Evolutionary conservation across 2,113 vertebrate genomes (phyloP), one percentile per base, ranked within the genome.

Genomic region (Ceuthmochares aereus): DNA sequence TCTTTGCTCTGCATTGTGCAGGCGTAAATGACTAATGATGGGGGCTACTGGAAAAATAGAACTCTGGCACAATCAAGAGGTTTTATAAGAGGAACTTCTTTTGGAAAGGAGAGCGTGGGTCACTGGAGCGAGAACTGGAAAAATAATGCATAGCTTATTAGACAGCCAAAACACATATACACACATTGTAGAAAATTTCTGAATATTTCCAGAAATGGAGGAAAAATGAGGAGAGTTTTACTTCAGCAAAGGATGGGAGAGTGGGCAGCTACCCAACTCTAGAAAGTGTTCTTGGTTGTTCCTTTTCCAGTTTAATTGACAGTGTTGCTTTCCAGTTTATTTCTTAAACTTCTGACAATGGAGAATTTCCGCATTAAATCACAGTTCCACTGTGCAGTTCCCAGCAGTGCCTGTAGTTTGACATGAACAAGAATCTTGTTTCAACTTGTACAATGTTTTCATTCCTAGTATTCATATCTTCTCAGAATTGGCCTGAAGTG

Each of bases 61-160:
- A 14, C 73, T 93, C 56, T 45, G 87, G 52, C 68, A 70, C 0
- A 3, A 88, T 49, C 72, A 77, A 62, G 49, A 73, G 92, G 84
- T 49, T 87, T 93, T 47, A 75, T 79, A 87, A 82, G 52, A 73
- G 93, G 84, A 88, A 67, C 66, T 56, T 82, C 62, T 75, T 67
- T 23, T 45, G 76, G 87, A 81, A 89, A 86, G 77, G 78, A 91
- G 72, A 93, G 56, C 29, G 49, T 62, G 89, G 84, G 58, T 78
- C 63, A 67, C 8, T 63, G 84, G 74, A 91, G 49, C 42, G 58
- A 66, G 85, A 90, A 52, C 56, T 70, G 76, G 73, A 77, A 83
- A 94, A 88, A 68, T 73, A 29, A 16, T 63, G 12, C n/a, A 16
- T 60, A 29, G 45, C 45, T 67, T 69, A 64, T 73, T 92, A 56